Evolutionary conservation across 2,797 vertebrate species (phyloP).

Genomic region (Orestias chungarensis): DNA sequence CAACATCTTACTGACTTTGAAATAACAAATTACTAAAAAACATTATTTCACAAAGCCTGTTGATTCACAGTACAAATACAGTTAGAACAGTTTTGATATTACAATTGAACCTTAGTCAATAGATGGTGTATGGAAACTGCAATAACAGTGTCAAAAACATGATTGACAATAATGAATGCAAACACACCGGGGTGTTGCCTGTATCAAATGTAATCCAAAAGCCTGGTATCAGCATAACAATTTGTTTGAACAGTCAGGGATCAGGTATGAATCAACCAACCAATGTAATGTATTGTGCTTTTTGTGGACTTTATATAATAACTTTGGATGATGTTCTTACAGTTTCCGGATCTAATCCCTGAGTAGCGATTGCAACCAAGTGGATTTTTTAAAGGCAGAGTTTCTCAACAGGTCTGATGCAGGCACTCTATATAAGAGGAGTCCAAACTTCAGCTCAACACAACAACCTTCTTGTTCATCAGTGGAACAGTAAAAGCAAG

Average conservation of each 20-base stretch:
- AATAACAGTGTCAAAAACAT: background rate
- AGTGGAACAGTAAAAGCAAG: background rate
- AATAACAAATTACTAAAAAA: too few species aligned
- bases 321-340: background rate
- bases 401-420: slow-evolving; percentile 1
- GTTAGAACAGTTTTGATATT: too few species aligned
- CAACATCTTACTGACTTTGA: background rate
- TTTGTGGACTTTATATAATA: background rate
- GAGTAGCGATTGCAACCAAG: slow-evolving; percentile 8
- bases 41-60: too few species aligned
- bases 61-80: too few species aligned
- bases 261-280: background rate
- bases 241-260: background rate
- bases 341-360: background rate
- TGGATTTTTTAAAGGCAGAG: background rate
- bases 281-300: background rate
- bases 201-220: background rate
- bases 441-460: background rate
- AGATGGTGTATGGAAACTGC: background rate
- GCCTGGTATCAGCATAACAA: background rate
- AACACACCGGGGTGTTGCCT: slow-evolving; percentile 38
- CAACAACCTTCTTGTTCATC: background rate
- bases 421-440: slow-evolving; percentile 19
- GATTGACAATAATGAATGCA: background rate
- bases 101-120: too few species aligned